These are phyloP conservation scores for Sisyra terminalis DNA, from an alignment of 2,888 invertebrate species.

Conservation along the genomic window DNA sequence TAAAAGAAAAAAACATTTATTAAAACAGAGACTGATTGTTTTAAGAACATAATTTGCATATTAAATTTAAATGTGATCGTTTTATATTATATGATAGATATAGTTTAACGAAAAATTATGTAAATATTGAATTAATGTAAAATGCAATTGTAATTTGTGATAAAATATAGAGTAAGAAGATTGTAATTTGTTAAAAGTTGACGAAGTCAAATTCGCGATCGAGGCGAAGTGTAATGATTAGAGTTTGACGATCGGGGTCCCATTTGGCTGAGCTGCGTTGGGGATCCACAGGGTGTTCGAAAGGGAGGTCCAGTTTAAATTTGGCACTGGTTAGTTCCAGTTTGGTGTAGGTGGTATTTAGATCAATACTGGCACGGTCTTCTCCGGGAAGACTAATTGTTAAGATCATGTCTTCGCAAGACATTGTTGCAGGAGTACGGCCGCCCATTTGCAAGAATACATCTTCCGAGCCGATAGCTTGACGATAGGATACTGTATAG, in stretches of 20 bases:
- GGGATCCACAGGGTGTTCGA: constrained; percentile 70
- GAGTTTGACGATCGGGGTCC: constrained; percentile 43
- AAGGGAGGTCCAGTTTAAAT: constrained; percentile 52
- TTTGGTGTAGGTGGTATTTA: constrained; percentile 43
- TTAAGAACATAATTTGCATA: no score
- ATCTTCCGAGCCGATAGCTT: constrained; percentile 72
- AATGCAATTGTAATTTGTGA: no score
- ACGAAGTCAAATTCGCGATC: constrained; percentile 69
- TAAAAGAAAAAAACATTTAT: neutral
- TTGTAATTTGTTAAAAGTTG: constrained; percentile 63
- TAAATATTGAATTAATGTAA: no score
- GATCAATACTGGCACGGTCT: constrained; percentile 52
- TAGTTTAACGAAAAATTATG: no score
- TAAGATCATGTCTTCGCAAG: constrained; percentile 79
- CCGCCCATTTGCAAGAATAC: constrained; percentile 72
- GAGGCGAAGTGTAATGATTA: constrained; percentile 57
- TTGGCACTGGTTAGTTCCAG: constrained; percentile 46
- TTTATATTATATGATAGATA: no score
- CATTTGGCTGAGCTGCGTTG: constrained; percentile 68
- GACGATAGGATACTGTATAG: constrained; percentile 71
- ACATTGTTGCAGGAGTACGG: constrained; percentile 60
- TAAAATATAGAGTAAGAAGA: neutral
- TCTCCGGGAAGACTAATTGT: constrained; percentile 61
- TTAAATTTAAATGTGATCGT: no score
- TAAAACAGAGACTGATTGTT: no score